Base-by-base conservation (phyloP, 2,888 invertebrate species). In the Suillia variegata region DNA sequence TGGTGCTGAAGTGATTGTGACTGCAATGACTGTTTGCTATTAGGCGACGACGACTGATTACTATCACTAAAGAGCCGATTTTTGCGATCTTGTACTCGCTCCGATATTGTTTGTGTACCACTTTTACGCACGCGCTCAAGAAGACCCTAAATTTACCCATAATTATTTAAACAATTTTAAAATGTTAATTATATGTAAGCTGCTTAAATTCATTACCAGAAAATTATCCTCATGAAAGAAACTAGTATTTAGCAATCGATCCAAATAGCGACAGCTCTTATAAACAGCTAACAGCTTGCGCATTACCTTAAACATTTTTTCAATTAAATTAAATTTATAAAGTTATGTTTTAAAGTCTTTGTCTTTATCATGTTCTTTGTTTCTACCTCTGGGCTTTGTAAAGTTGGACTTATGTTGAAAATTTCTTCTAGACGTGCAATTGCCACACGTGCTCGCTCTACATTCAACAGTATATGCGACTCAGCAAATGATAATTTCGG, bases 201-300 rank as follows among this genome's bases (percentile, higher is more conserved):
- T 8, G 12, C 33, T 13, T 4, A 50, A 22, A 20, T 31, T 38
- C 6, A 22, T 83, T 76, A 88, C 88, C 85, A 88, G 86, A 80
- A 93, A 93, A 80, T 93, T 89, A 74, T 88, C 87, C 73, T 91
- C 92, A 67, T 92, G 90, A 81, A 95, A 95, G 82, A 92, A 94
- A 2, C 90, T 87, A 0, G 94, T 94, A 52, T 90, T 91, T 86
- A 95, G 89, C 58, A 93, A 83, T 68, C 91, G 90, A 81, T 95
- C 94, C 80, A 95, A 85, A 75, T 90, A 92, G 68, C 93, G 88
- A 74, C 93, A 94, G 77, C 93, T 92, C 78, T 92, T 93, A 77
- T 94, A 94, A 47, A 94, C 87, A 73, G 88, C 88, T 61, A 94
- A 82, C 48, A 94, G 83, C 80, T 92, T 91, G 67, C 89, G 86